phyloP scores from a whole-genome alignment of 30 jellyfish, hydroid and myxozoan species.

The Turritopsis dohrnii region DNA sequence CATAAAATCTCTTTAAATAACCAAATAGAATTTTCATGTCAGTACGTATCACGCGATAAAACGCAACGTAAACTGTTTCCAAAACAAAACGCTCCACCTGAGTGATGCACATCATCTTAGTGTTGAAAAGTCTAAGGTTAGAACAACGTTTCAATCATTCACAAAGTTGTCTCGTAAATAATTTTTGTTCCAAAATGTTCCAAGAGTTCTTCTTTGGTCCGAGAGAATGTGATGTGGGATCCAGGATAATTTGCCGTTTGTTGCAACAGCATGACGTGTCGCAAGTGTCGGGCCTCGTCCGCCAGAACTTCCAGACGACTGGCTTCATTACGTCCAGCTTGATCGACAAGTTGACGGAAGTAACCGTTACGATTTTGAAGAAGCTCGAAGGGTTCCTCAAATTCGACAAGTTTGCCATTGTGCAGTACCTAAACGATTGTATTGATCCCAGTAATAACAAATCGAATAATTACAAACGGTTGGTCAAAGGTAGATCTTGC shows the following conservation, averaged over 20 bases:
- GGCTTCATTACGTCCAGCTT: constrained; percentile 71
- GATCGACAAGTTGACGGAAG: constrained; percentile 55
- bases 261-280: constrained; percentile 21
- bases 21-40: too few relatives aligned
- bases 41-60: too few relatives aligned
- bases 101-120: too few relatives aligned
- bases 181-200: constrained; percentile 63
- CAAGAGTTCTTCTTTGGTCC: constrained; percentile 60
- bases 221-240: constrained; percentile 46
- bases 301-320: constrained; percentile 62
- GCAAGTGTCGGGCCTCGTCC: constrained; percentile 60
- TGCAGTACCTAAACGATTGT: constrained; percentile 17
- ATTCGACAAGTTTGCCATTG: constrained; percentile 26
- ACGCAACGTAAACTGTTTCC: too few relatives aligned
- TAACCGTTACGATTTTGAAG: constrained; percentile 54
- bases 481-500: too few relatives aligned
- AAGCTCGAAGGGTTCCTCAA: constrained; percentile 75
- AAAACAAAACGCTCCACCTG: too few relatives aligned
- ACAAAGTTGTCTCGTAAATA: constrained; percentile 58
- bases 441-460: too few relatives aligned
- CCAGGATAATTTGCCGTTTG: constrained; percentile 48
- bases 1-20: too few relatives aligned
- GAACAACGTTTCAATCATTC: constrained; percentile 23
- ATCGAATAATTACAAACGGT: not conserved
- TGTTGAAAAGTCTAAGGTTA: too few relatives aligned